phyloP scores from a whole-genome alignment of 2,113 vertebrate species.

The Anhinga rufa region DNA sequence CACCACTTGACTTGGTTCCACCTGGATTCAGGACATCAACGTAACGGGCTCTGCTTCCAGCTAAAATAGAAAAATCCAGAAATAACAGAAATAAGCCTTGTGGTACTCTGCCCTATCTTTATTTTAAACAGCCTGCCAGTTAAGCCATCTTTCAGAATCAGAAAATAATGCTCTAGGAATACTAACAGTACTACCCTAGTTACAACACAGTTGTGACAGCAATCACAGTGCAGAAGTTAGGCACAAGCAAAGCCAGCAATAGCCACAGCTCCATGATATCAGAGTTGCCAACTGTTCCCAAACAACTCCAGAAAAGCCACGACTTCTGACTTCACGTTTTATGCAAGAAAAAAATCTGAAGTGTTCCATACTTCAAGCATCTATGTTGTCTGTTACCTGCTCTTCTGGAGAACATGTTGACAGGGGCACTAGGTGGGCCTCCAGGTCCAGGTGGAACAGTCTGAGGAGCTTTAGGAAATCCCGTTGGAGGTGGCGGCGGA shows the following conservation, averaged over 20 bases:
- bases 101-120: background rate
- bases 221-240: background rate
- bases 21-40: conserved; percentile 91
- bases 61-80: background rate
- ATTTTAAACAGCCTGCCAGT: background rate
- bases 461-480: conserved; percentile 78
- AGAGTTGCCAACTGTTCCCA: background rate
- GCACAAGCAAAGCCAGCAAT: background rate
- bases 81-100: background rate
- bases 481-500: conserved; percentile 84
- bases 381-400: conserved; percentile 75
- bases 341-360: background rate
- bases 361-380: background rate
- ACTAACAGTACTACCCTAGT: background rate
- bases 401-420: conserved; percentile 93
- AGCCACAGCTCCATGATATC: background rate
- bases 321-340: background rate
- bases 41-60: conserved; percentile 83
- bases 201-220: background rate
- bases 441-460: conserved; percentile 60
- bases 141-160: background rate
- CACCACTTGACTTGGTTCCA: conserved; percentile 66
- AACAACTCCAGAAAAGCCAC: background rate
- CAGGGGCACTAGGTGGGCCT: conserved; percentile 60
- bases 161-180: background rate